Conservation (phyloP, 2,113 vertebrate species). For the Trichechus manatus region DNA sequence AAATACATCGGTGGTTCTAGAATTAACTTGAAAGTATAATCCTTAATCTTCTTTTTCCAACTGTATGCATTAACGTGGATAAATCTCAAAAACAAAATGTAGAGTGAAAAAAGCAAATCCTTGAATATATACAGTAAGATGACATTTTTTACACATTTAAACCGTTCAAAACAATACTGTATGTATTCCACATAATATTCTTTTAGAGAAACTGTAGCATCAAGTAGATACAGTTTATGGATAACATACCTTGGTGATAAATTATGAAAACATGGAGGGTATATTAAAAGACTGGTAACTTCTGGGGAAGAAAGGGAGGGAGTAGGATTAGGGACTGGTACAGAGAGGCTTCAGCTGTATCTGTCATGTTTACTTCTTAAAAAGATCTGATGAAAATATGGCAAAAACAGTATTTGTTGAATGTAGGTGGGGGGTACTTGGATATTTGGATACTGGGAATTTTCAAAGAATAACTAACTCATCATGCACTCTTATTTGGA, state of each 20-base stretch:
- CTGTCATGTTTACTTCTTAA: background rate
- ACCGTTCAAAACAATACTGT: background rate
- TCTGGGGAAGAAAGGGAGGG: background rate
- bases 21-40: slow-evolving; percentile 9
- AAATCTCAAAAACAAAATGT: background rate
- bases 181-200: background rate
- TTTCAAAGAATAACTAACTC: slow-evolving; percentile 4
- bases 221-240: background rate
- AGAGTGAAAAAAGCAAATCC: background rate
- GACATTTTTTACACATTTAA: background rate
- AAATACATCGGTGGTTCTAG: background rate
- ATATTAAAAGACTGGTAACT: background rate
- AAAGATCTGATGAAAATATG: background rate
- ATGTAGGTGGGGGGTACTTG: background rate
- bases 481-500: background rate
- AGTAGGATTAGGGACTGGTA: background rate
- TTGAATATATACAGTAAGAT: background rate
- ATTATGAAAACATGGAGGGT: background rate
- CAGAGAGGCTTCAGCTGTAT: background rate
- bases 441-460: background rate
- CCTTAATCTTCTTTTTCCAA: background rate
- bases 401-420: background rate
- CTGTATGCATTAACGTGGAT: background rate
- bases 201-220: background rate
- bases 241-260: background rate